phyloP scores from a whole-genome alignment of 1,140 invertebrate species.

The Bombus waltoni region DNA sequence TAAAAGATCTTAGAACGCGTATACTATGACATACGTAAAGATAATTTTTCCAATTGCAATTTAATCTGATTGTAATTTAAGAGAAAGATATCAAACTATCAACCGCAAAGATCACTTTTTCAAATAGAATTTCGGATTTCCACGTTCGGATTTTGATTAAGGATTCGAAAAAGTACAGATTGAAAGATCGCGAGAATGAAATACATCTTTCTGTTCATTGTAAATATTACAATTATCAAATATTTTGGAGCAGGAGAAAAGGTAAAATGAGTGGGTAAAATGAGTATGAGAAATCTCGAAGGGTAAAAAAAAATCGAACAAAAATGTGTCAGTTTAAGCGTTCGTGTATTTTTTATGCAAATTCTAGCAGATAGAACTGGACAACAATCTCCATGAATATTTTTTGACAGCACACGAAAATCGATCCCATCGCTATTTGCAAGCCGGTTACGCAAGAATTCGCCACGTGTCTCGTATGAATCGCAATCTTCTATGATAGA shows the following conservation, averaged over 20 bases:
- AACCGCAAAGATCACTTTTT: no score
- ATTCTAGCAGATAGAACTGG: background rate
- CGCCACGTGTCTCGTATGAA: constrained; percentile 22
- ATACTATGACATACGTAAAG: no score
- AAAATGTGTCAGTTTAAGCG: background rate
- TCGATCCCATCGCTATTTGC: constrained; percentile 23
- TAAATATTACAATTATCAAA: background rate
- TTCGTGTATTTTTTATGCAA: background rate
- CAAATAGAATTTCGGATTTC: no score
- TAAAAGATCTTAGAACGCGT: no score
- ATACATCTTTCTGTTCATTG: background rate
- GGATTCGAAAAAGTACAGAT: no score
- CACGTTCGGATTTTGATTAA: no score
- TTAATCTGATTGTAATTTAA: no score
- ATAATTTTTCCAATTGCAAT: no score
- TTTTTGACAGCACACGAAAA: background rate
- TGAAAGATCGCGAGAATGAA: background rate
- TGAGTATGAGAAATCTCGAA: background rate
- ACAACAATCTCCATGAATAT: no score
- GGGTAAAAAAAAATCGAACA: background rate
- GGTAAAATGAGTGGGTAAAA: no score
- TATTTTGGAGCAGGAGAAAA: no score
- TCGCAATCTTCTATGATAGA: background rate
- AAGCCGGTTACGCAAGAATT: constrained; percentile 17
- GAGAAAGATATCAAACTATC: no score